Evolutionary conservation across 1,140 invertebrate genomes (phyloP).

Genomic region (Drosophila littoralis): DNA sequence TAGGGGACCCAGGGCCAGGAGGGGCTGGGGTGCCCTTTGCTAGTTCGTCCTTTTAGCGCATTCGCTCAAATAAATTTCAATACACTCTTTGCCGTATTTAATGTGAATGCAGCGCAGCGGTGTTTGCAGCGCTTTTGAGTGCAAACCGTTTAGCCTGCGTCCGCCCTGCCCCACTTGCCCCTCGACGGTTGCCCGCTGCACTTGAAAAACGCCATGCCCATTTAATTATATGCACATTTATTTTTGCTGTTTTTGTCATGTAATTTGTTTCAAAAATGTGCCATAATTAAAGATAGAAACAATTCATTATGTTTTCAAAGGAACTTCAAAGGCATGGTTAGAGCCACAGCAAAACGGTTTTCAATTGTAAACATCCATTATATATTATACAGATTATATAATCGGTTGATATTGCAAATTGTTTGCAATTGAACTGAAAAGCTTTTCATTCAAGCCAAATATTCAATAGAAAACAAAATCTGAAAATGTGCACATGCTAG

Average conservation of each 20-base stretch:
- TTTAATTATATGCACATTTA: conserved; percentile 30
- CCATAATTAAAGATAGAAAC: background rate
- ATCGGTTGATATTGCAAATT: background rate
- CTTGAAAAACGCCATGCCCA: background rate
- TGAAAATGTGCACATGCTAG: background rate
- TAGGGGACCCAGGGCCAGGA: too few species aligned
- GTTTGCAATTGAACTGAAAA: background rate
- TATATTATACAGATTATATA: background rate
- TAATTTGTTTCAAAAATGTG: conserved; percentile 3
- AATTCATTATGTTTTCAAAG: background rate
- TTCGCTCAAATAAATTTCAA: conserved; percentile 51
- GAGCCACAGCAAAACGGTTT: too few species aligned
- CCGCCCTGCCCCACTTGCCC: background rate
- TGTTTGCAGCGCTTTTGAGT: conserved; percentile 25
- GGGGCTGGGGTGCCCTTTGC: conserved; percentile 27
- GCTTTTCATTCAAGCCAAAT: too few species aligned
- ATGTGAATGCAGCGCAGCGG: conserved; percentile 41
- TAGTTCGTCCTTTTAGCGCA: conserved; percentile 13
- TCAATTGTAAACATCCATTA: background rate
- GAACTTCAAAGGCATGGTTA: background rate
- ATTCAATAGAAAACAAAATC: too few species aligned
- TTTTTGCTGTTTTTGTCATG: conserved; percentile 26
- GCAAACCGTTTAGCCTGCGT: conserved; percentile 36
- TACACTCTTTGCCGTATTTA: conserved; percentile 20
- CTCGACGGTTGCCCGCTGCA: background rate